These are phyloP conservation scores for Otus scops DNA, from an alignment of 2,797 vertebrate genomes.

Conservation along the genomic window DNA sequence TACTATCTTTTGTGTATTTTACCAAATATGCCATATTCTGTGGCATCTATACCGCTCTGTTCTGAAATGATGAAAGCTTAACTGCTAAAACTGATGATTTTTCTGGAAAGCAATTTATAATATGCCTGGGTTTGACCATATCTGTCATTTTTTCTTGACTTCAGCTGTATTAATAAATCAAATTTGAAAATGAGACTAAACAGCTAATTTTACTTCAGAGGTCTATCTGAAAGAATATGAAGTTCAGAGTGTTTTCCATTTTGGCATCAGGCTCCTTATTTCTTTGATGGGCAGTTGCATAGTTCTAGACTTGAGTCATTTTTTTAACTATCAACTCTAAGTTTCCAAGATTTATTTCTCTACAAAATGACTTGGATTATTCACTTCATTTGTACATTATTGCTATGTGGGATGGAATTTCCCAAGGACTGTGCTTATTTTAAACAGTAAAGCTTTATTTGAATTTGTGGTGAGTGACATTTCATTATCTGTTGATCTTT, in stretches of 20 bases:
- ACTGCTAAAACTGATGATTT: neutral
- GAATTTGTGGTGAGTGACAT: neutral
- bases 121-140: neutral
- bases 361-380: neutral
- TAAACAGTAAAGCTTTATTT: neutral
- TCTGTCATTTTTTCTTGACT: neutral
- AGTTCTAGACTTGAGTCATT: conserved; percentile 8
- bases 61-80: neutral
- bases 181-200: conserved; percentile 6
- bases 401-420: neutral
- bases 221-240: neutral
- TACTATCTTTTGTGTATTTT: neutral
- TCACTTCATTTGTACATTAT: neutral
- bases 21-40: neutral
- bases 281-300: neutral
- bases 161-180: neutral
- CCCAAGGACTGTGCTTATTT: neutral
- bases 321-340: neutral
- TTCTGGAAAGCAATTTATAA: neutral
- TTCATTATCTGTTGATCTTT: neutral
- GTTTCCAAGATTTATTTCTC: conserved; percentile 7
- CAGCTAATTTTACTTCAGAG: neutral
- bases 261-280: neutral
- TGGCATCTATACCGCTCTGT: neutral
- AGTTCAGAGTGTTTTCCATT: neutral